Conservation (phyloP, 2,888 invertebrate species). For the Chamaedrilus cognettii region DNA sequence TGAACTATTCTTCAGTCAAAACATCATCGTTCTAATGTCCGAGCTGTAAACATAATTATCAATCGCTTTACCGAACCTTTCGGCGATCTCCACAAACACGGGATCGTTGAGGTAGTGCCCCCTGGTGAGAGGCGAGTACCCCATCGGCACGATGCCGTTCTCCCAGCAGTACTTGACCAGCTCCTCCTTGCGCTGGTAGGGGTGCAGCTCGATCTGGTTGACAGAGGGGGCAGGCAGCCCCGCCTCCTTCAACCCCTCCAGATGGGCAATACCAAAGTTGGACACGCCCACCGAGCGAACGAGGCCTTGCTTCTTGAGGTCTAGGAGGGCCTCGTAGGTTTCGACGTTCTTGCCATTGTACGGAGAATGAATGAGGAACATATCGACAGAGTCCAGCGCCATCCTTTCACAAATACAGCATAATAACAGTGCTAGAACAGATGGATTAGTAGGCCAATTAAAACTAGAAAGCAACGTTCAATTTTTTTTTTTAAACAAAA, state of each 20-base stretch:
- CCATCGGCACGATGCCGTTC: slow-evolving; percentile 44
- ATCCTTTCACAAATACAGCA: too few relatives aligned
- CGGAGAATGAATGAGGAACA: slow-evolving; percentile 45
- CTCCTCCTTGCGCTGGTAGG: slow-evolving; percentile 41
- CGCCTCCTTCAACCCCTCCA: slow-evolving; percentile 42
- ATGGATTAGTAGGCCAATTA: too few relatives aligned
- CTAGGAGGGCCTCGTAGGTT: slow-evolving; percentile 42
- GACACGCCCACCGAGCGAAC: slow-evolving; percentile 47
- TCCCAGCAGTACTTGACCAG: slow-evolving; percentile 43
- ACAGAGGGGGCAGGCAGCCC: slow-evolving; percentile 45
- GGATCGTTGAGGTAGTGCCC: slow-evolving; percentile 39
- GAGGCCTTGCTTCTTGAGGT: slow-evolving; percentile 41
- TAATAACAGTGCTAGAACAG: too few relatives aligned
- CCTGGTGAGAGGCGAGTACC: slow-evolving; percentile 44
- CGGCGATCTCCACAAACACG: slow-evolving; percentile 36
- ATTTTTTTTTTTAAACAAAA: too few relatives aligned
- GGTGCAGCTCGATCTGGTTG: slow-evolving; percentile 49
- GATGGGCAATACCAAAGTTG: slow-evolving; percentile 45
- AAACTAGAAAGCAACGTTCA: too few relatives aligned
- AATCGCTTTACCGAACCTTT: slow-evolving; percentile 31
- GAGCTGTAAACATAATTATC: too few relatives aligned
- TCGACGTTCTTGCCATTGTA: slow-evolving; percentile 38
- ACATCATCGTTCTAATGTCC: too few relatives aligned
- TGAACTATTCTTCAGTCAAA: too few relatives aligned
- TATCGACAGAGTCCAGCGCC: slow-evolving; percentile 40